Base-by-base conservation (phyloP, 64 coral and sea anemone species). In the Catalaphyllia jardinei region DNA sequence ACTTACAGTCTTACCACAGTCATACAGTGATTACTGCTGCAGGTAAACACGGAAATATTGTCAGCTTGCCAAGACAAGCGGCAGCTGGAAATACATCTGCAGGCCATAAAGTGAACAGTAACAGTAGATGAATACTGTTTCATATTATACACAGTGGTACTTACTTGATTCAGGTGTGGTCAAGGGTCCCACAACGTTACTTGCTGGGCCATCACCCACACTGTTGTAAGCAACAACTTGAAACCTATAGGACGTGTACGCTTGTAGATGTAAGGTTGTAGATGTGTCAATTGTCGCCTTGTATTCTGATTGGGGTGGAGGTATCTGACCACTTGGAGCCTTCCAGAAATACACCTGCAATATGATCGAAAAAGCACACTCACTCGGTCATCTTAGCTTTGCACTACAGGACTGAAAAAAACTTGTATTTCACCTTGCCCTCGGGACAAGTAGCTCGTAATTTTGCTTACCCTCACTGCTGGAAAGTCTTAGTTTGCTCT, bases 151-250 rank as follows among this genome's bases (percentile, higher is more conserved):
- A n/a, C 3, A 63, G 1, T 31, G 3, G 52, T 3, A 31, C 88
- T 92, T 91, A 98, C 96, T 92, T 86, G 93, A 83, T 73, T 94
- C 93, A 24, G 96, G 96, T 57, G 93, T 98, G 13, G 52, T 92
- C 8, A 98, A 54, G 18, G 96, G 96, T 0, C 96, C 96, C 25
- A 98, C 86, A 15, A 93, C 80, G 24, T 72, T 91, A 74, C 93
- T 95, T 0, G 87, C 83, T 25, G 96, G 96, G 4, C 96, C 96
- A 31, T 98, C 93, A 10, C 96, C 96, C 9, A 61, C 61, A 57
- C 93, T 95, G 88, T 98, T 98, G 62, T 92, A 98, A 14, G 96
- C 96, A 52, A 98, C 88, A 5, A 95, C 96, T 51, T 98, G 96
- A 74, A 98, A 98, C 33, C 83, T 90, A 59, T 95, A 98, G 0